A percentile compares a stretch with the other conserved stretches of the same genome.
Evolutionary conservation across 1,140 invertebrate genomes (phyloP).

Genomic region (Drosophila repletoides): DNA sequence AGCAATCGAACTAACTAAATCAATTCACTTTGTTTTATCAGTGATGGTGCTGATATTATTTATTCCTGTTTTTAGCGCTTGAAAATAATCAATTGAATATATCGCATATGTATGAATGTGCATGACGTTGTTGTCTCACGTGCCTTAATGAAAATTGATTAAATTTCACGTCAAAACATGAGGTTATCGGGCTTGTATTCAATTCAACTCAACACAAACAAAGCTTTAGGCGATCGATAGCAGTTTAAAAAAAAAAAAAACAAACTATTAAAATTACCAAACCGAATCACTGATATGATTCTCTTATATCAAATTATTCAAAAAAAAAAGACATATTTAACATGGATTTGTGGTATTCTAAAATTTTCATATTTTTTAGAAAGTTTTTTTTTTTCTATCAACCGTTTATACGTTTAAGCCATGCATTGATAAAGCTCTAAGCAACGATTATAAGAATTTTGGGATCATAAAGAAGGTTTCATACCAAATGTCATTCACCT

Average conservation of each 20-base stretch:
- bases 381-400: no score
- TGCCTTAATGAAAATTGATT: not conserved
- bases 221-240: not conserved
- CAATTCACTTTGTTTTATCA: conserved; percentile 24
- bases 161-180: conserved; percentile 8
- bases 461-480: no score
- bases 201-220: no score
- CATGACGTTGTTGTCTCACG: conserved; percentile 4
- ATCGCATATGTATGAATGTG: not conserved
- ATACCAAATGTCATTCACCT: no score
- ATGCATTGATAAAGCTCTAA: no score
- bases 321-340: not conserved
- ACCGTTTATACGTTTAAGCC: no score
- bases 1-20: conserved; percentile 14
- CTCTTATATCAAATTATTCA: not conserved
- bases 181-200: no score
- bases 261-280: not conserved
- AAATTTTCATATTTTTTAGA: no score
- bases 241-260: not conserved
- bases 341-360: no score
- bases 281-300: no score
- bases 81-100: no score
- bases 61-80: conserved; percentile 12
- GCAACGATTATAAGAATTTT: no score
- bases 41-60: not conserved